These are phyloP conservation scores for Eurystomus glaucurus DNA, from an alignment of 2,797 vertebrate species.

Conservation along the genomic window DNA sequence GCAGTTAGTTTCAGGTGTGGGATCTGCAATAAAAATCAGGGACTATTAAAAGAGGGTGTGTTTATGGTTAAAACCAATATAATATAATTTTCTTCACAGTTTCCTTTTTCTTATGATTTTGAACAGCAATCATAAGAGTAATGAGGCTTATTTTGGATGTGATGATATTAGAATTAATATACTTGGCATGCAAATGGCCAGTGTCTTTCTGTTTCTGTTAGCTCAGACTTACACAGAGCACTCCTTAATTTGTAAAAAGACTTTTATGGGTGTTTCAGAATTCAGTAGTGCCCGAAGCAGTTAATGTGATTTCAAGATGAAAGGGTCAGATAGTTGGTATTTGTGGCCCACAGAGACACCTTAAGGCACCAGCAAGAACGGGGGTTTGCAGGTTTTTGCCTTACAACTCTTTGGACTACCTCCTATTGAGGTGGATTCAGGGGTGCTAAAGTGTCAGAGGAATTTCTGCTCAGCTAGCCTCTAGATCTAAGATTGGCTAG, in stretches of 20 bases:
- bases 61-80: neutral
- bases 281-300: neutral
- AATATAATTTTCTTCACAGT: neutral
- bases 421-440: neutral
- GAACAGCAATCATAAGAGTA: neutral
- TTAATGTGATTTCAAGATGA: neutral
- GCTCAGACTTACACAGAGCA: neutral
- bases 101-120: neutral
- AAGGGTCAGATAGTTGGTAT: neutral
- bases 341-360: neutral
- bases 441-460: neutral
- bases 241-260: neutral
- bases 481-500: neutral
- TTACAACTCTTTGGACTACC: neutral
- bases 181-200: neutral
- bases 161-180: neutral
- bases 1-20: neutral
- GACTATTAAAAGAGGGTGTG: neutral
- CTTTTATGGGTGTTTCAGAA: neutral
- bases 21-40: neutral
- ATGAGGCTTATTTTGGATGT: neutral
- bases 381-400: neutral
- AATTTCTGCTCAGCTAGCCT: neutral
- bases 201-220: neutral
- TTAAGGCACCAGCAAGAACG: neutral